These are phyloP conservation scores for Pollachius pollachius DNA, from an alignment of 2,113 vertebrate genomes.

Conservation along the genomic window DNA sequence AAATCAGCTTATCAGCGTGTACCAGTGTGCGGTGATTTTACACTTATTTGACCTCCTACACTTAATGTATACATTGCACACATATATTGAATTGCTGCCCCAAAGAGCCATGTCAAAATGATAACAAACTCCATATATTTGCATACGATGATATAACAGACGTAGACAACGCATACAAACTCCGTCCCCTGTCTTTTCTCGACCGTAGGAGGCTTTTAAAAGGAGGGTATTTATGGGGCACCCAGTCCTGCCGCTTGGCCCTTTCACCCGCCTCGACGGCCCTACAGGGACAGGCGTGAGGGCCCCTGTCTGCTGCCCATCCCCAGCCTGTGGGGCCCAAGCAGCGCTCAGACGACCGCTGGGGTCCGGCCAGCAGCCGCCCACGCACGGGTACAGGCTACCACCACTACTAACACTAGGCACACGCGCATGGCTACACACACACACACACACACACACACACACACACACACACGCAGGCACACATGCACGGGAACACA, in stretches of 20 bases:
- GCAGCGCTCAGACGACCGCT: slow-evolving; percentile 48
- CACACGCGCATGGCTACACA: not conserved
- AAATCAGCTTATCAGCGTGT: too few species aligned
- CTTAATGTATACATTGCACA: too few species aligned
- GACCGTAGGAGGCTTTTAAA: too few species aligned
- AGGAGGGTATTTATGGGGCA: not conserved
- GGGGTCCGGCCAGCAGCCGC: slow-evolving; percentile 60
- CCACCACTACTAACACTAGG: slow-evolving; percentile 23
- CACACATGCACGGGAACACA: slow-evolving; percentile 2
- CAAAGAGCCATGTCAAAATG: too few species aligned
- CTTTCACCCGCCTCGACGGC: slow-evolving; percentile 14
- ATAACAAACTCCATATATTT: too few species aligned
- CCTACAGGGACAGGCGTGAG: slow-evolving; percentile 51
- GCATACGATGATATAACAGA: too few species aligned
- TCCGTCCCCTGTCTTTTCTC: too few species aligned
- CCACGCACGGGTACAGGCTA: slow-evolving; percentile 45
- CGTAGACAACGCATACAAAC: too few species aligned
- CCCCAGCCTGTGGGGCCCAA: slow-evolving; percentile 54
- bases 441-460: not conserved
- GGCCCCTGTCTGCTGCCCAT: slow-evolving; percentile 40
- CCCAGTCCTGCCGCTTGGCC: not conserved
- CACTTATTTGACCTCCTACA: too few species aligned
- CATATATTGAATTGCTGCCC: too few species aligned
- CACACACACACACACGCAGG: not conserved
- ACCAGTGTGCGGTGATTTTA: too few species aligned